Evolutionary conservation across 2,888 invertebrate genomes (phyloP).

Genomic region (Agriotes lineatus): DNA sequence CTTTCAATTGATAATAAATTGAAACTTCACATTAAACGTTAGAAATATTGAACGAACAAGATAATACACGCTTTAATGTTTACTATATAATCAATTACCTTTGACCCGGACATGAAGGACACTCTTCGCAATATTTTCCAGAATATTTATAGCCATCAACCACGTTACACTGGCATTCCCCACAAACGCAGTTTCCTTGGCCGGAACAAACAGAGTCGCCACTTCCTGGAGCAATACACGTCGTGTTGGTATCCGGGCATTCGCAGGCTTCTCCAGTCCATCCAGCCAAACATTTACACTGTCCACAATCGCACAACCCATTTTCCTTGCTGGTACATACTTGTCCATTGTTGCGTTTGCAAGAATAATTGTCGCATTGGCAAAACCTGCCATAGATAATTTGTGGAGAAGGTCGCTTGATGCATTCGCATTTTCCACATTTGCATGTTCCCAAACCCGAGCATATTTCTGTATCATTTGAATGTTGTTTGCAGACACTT

Average conservation of each 20-base stretch:
- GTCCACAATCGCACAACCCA: constrained; percentile 76
- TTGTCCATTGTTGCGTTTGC: constrained; percentile 67
- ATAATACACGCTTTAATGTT: too few relatives aligned
- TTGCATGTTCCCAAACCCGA: constrained; percentile 76
- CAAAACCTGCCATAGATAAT: constrained; percentile 77
- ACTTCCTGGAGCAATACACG: constrained; percentile 63
- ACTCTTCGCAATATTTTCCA: constrained; percentile 77
- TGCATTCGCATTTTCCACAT: constrained; percentile 72
- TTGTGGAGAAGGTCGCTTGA: constrained; percentile 60
- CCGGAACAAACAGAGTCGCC: constrained; percentile 70
- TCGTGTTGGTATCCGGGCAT: constrained; percentile 69
- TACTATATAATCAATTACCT: too few relatives aligned
- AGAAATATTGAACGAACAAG: too few relatives aligned
- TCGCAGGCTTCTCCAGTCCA: constrained; percentile 75
- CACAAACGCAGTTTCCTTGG: constrained; percentile 80
- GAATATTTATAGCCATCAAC: constrained; percentile 68
- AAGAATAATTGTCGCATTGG: constrained; percentile 83
- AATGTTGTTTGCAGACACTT: constrained; percentile 53
- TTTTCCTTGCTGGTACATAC: constrained; percentile 71
- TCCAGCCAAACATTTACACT: constrained; percentile 71
- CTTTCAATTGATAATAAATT: too few relatives aligned
- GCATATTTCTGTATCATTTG: constrained; percentile 64
- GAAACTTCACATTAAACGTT: too few relatives aligned
- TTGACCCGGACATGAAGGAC: constrained; percentile 75
- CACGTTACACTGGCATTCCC: constrained; percentile 70